phyloP scores from a whole-genome alignment of 2,888 invertebrate genomes.

The Meteorus colon region DNA sequence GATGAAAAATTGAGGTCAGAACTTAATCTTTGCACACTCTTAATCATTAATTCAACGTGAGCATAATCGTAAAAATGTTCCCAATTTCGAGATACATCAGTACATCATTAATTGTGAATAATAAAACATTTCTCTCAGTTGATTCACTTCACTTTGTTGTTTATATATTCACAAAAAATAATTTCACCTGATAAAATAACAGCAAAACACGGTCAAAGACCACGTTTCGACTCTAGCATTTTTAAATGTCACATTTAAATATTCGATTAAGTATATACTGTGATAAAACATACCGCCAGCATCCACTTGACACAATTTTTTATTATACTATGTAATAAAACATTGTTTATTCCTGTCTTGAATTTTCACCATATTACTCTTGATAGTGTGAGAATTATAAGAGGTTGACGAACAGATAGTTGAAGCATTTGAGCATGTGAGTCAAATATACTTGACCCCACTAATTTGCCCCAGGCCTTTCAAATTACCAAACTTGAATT shows the following conservation, averaged over 20 bases:
- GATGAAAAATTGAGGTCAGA: no score
- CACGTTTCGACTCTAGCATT: background rate
- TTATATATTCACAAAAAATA: no score
- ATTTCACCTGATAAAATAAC: no score
- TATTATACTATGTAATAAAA: background rate
- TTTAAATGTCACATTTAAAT: constrained; percentile 17
- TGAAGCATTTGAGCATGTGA: constrained; percentile 54
- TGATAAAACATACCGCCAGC: background rate
- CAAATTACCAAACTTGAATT: constrained; percentile 34
- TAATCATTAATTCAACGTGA: no score
- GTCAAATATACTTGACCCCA: constrained; percentile 48
- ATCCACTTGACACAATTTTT: background rate
- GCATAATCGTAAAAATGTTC: no score
- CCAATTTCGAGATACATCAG: no score
- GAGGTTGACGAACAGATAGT: constrained; percentile 57
- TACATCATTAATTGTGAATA: no score
- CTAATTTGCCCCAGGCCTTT: constrained; percentile 25
- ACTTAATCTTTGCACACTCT: no score
- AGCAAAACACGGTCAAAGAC: background rate
- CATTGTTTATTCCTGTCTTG: background rate
- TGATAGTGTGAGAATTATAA: constrained; percentile 39
- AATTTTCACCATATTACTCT: background rate
- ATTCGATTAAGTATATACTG: background rate
- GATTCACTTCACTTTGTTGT: no score
- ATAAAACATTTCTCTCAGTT: no score